Percentiles rank a stretch among this genome's conserved stretches.
phyloP scores from a whole-genome alignment of 2,113 vertebrate species.

The Solenodon paradoxus region DNA sequence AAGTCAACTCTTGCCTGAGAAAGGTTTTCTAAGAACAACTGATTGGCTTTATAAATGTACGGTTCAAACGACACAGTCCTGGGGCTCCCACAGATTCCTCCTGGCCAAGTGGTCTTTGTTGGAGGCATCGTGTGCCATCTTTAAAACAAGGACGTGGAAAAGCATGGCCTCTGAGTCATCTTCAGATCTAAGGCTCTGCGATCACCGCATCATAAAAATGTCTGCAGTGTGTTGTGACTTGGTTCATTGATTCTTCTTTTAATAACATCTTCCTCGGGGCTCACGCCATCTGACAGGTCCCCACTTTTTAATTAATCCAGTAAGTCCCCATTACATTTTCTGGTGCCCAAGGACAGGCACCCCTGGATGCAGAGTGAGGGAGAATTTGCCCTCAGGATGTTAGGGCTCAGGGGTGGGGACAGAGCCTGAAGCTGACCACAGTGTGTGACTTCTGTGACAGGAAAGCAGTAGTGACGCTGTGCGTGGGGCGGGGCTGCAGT shows the following conservation, averaged over 20 bases:
- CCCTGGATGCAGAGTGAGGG: no score
- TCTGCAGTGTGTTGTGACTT: no score
- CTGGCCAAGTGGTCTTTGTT: no score
- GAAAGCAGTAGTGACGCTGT: no score
- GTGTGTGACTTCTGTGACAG: no score
- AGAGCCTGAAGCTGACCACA: no score
- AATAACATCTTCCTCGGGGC: neutral
- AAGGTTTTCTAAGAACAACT: neutral
- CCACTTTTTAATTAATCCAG: neutral
- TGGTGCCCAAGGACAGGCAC: rapidly evolving
- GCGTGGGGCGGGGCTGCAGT: no score
- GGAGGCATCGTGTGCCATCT: no score
- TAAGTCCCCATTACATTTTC: neutral
- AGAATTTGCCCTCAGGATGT: neutral
- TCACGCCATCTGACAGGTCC: neutral
- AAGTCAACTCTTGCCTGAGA: neutral
- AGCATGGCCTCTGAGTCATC: neutral
- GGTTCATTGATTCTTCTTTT: neutral
- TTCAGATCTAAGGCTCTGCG: neutral
- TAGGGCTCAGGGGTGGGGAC: neutral
- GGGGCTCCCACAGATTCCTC: neutral
- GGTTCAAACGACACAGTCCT: no score
- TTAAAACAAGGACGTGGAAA: neutral
- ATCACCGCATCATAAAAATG: neutral
- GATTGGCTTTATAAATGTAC: neutral